Evolutionary conservation across 2,113 vertebrate species (phyloP), one percentile per base, ranked within the genome.

Genomic region (Chloebia gouldiae): DNA sequence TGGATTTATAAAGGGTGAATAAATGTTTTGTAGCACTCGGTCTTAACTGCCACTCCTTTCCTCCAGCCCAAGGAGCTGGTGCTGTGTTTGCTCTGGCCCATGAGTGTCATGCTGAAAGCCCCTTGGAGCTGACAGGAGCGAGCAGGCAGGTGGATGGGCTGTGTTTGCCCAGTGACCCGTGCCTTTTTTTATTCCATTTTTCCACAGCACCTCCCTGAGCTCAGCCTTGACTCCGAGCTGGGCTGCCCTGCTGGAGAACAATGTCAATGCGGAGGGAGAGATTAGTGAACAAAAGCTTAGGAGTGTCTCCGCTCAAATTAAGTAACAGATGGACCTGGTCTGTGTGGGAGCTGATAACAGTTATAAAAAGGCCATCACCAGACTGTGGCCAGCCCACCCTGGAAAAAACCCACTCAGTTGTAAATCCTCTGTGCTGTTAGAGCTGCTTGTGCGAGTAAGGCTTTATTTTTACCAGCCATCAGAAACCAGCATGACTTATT

Each of bases 391-490:
- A 82, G 79, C 72, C 83, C 93, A 95, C 82, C 90, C 82, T 93
- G 91, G 87, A 94, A 95, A 96, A 94, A 86, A 92, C 75, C 72
- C 86, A 95, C 88, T 84, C 79, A 28, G 65, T 75, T 18, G 18
- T 93, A 95, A 96, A 96, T 94, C 82, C 94, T 93, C 84, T 39
- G 75, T 31, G 86, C 88, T 77, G 63, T 78, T 84, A 68, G 37
- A 92, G 86, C 93, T 86, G 69, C 86, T 39, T 49, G 27, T 31
- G 91, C 31, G 66, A 49, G 86, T 45, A 79, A 81, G 49, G 71
- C 90, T 96, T 96, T 91, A 92, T 93, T 97, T 97, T 96, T 94
- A 96, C 78, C 96, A 93, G 92, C 86, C 76, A 76, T 79, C 79
- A 77, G 25, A 59, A 53, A 82, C 28, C 90, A 88, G 81, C 42